These are phyloP conservation scores for Gasteruption jaculator DNA, from an alignment of 2,888 invertebrate species.

Conservation along the genomic window DNA sequence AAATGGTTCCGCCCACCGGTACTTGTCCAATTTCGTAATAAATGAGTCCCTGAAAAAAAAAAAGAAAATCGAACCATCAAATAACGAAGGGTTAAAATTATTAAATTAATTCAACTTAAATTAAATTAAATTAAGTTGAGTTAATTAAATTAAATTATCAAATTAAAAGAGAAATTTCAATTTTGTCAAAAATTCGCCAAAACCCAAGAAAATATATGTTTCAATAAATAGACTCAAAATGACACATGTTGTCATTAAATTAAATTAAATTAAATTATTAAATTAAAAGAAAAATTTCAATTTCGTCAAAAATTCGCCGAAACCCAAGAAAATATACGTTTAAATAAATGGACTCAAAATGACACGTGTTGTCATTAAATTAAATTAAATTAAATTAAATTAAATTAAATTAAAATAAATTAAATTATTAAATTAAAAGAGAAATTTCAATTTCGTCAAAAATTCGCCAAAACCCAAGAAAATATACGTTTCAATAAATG, in stretches of 20 bases:
- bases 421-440: not conserved
- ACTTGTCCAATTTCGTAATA: conserved; percentile 71
- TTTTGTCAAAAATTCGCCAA: too few relatives aligned
- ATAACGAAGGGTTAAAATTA: conserved; percentile 2
- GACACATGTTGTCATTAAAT: too few relatives aligned
- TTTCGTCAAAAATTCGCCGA: too few relatives aligned
- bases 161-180: not conserved
- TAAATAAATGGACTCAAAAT: too few relatives aligned
- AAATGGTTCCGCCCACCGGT: conserved; percentile 77
- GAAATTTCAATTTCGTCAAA: too few relatives aligned
- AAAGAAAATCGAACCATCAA: not conserved
- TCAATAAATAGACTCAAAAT: too few relatives aligned
- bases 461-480: too few relatives aligned
- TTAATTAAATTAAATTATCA: not conserved
- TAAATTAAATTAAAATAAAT: not conserved
- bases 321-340: too few relatives aligned
- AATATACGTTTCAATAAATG: too few relatives aligned
- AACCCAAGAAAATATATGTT: too few relatives aligned
- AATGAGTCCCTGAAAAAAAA: conserved; percentile 65
- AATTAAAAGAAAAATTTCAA: not conserved
- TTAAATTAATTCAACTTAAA: conserved; percentile 34
- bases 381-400: not conserved
- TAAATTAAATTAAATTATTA: not conserved
- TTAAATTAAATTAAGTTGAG: conserved; percentile 1
- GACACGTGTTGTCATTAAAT: too few relatives aligned